Evolutionary conservation across 2,113 vertebrate genomes (phyloP), one percentile per base, ranked within the genome.

Genomic region (Limnothrissa miodon): DNA sequence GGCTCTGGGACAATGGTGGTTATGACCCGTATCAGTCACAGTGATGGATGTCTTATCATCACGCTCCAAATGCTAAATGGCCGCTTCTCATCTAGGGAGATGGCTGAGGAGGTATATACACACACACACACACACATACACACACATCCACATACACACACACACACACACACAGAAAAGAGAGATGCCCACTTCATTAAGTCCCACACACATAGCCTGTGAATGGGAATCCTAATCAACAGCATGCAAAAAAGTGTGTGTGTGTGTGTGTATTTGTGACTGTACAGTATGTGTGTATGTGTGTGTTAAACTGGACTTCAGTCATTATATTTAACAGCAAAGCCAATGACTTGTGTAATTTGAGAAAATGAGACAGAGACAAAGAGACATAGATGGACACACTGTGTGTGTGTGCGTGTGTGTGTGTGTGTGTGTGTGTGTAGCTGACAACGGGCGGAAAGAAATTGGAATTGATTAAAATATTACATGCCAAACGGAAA

Each of bases 381-480:
- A 53, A 10, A 82, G 45, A 81, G 4, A 29, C 13, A 81, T 10
- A 56, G 48, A 15, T n/a, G n/a, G n/a, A 59, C 23, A 59, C 53
- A 15, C 39, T 66, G 88, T 81, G 70, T 15, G 29, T n/a, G 56
- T 85, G 44, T 39, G 23, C 33, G 42, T 45, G 39, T 23, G 42
- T 70, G 10, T 29, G 39, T 5, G 25, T 29, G 8, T 15, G 56
- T 1, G 53, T 70, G 39, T 33, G 39, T 45, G 56, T 29, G 83
- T 85, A 78, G 82, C 56, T 56, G 39, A 80, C 74, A 81, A 88
- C 39, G 70, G 83, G 23, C 29, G 78, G 83, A 83, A 42, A 79
- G 85, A 88, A 86, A 85, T 39, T 45, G 81, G 80, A 89, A 89
- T 84, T 87, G 87, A 93, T 92, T 90, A 83, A 88, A 91, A 86